phyloP scores from a whole-genome alignment of 2,113 vertebrate genomes.

The Phaethornis superciliosus region DNA sequence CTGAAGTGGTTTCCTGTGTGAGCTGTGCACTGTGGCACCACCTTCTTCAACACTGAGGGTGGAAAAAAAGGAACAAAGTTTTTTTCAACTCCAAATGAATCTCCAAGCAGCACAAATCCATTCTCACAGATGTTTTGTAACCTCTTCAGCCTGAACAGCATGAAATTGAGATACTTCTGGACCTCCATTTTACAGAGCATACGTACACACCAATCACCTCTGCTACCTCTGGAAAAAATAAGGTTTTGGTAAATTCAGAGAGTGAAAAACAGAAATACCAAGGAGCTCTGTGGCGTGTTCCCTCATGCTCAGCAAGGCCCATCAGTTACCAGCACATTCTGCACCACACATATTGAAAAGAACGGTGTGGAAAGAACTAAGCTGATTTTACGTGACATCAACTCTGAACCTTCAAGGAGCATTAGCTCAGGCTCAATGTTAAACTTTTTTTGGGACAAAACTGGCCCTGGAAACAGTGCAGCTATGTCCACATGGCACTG shows the following conservation, averaged over 20 bases:
- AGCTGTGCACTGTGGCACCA: not conserved
- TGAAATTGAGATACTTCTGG: not conserved
- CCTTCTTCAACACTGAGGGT: not conserved
- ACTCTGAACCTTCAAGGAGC: not conserved
- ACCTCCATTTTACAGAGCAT: not conserved
- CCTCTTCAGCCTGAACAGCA: not conserved
- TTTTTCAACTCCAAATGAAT: not conserved
- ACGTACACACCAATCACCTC: not conserved
- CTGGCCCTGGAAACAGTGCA: not conserved
- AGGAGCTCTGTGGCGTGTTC: accelerated
- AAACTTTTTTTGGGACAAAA: not conserved
- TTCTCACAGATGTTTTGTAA: not conserved
- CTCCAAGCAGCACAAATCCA: not conserved
- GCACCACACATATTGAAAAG: not conserved
- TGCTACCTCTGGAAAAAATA: not conserved
- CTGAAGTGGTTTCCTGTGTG: not conserved
- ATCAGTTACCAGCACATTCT: not conserved
- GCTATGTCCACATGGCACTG: not conserved
- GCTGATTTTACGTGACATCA: not conserved
- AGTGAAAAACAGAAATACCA: not conserved
- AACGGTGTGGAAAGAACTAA: not conserved
- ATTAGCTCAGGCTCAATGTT: not conserved
- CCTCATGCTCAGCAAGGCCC: not conserved
- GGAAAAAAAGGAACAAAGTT: not conserved
- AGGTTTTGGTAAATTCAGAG: not conserved